Evolutionary conservation across 2,888 invertebrate genomes (phyloP), one percentile per base, ranked within the genome.

Genomic region (Chromoteleia sp.): DNA sequence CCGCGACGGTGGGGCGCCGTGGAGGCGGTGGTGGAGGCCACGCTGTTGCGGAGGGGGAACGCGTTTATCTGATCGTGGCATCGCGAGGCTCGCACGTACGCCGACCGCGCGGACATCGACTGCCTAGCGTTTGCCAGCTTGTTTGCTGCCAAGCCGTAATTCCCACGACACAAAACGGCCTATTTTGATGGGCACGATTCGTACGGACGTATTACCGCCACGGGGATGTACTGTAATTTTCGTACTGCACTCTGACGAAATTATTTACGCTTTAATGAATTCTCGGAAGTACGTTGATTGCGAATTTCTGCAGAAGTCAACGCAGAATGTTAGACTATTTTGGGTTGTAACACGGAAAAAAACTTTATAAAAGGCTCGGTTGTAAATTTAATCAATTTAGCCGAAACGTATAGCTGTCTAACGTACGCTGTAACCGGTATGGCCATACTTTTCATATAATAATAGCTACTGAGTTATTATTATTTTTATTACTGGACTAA

Each of bases 11-110:
- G 82, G 65, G 56, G 84, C 73, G 61, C 30, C 54, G 73, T 12
- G 54, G 52, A 59, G 59, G 73, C 59, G 73, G 73, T 68, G 54
- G 79, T 59, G 73, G 67, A 43, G 83, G 71, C 75, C 70, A 71
- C 41, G 10, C 56, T 74, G 74, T 82, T 73, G 83, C 63, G 61
- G 59, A 71, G 76, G 67, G 81, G 84, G 84, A 81, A 80, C 67
- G 61, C 82, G 81, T 84, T 88, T 88, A 88, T 89, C 89, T 88
- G 87, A 87, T 86, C 85, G 84, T 86, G 87, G 87, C 83, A 88
- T 89, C 89, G 87, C 85, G 83, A 85, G 84, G 84, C 88, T 88
- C 86, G 89, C 88, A 87, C 87, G 88, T 88, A 88, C 87, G 82
- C 84, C 85, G 84, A 86, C 86, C 86, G 84, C 85, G 58, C 71